These are phyloP conservation scores for Porites rus DNA, from an alignment of 92 coral and sea anemone genomes.

Conservation along the genomic window DNA sequence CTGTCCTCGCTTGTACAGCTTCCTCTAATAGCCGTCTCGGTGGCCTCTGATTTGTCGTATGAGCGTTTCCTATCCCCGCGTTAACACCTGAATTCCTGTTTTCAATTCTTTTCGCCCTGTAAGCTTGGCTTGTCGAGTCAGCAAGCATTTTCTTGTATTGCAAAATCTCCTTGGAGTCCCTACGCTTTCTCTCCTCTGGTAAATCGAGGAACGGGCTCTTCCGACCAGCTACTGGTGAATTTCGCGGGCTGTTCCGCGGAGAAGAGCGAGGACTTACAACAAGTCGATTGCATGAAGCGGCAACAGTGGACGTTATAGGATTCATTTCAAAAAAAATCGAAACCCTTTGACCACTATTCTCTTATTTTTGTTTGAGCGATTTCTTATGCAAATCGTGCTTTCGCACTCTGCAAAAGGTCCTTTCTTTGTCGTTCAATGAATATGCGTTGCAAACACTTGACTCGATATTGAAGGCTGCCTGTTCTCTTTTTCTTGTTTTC, in stretches of 20 bases:
- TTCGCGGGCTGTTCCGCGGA: constrained; percentile 64
- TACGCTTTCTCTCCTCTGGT: constrained; percentile 27
- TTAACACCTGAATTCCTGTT: constrained; percentile 1
- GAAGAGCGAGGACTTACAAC: constrained; percentile 58
- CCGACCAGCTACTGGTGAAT: constrained; percentile 28
- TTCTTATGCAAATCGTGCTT: not conserved
- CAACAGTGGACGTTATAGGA: constrained; percentile 67
- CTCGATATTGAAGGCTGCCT: not conserved
- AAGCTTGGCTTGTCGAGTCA: constrained; percentile 32
- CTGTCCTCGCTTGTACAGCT: constrained; percentile 24
- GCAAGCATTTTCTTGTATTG: constrained; percentile 41
- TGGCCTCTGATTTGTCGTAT: constrained; percentile 21
- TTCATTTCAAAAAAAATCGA: constrained; percentile 49
- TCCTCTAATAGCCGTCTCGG: constrained; percentile 44
- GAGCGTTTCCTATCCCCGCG: constrained; percentile 7
- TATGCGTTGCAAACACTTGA: not conserved
- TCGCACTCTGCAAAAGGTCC: not conserved
- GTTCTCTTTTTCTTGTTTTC: constrained; percentile 14
- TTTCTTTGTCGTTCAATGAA: not conserved
- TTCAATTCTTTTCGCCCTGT: constrained; percentile 19
- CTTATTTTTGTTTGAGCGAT: not conserved
- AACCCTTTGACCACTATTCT: not conserved
- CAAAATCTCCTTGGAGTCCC: constrained; percentile 41
- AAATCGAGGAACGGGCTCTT: constrained; percentile 28
- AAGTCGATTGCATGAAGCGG: constrained; percentile 63